phyloP scores from a whole-genome alignment of 2,888 invertebrate species.

The Thumatha senex region DNA sequence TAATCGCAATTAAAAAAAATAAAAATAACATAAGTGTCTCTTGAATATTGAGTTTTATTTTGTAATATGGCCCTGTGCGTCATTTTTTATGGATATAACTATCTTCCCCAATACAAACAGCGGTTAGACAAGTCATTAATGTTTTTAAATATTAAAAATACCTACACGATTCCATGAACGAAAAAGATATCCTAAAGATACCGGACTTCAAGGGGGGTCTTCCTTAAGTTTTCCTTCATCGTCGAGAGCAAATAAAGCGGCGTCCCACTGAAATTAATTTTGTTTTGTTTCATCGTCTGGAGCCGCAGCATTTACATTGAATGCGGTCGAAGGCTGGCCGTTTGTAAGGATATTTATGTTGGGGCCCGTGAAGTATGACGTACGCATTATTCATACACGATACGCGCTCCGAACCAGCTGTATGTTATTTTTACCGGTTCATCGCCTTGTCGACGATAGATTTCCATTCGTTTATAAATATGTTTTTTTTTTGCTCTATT shows the following conservation, averaged over 20 bases:
- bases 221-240: constrained; percentile 58
- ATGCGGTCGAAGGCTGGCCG: constrained; percentile 78
- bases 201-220: constrained; percentile 76
- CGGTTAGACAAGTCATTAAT: constrained; percentile 64
- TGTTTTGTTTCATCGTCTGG: constrained; percentile 81
- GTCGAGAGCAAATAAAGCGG: constrained; percentile 73
- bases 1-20: too few relatives aligned
- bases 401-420: constrained; percentile 67
- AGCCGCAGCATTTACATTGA: constrained; percentile 80
- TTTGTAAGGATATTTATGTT: constrained; percentile 79
- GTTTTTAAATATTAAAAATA: constrained; percentile 64
- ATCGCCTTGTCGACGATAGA: constrained; percentile 60
- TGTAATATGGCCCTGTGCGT: constrained; percentile 3
- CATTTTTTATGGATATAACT: constrained; percentile 59
- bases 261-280: constrained; percentile 81
- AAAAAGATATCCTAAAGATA: constrained; percentile 66
- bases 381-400: constrained; percentile 79
- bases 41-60: too few relatives aligned
- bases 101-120: constrained; percentile 53
- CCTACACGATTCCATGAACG: constrained; percentile 57
- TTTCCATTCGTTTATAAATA: constrained; percentile 36
- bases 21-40: too few relatives aligned
- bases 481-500: constrained; percentile 41
- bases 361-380: constrained; percentile 77
- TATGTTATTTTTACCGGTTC: constrained; percentile 78